phyloP scores from a whole-genome alignment of 2,888 invertebrate species.

The Catonia carolina region DNA sequence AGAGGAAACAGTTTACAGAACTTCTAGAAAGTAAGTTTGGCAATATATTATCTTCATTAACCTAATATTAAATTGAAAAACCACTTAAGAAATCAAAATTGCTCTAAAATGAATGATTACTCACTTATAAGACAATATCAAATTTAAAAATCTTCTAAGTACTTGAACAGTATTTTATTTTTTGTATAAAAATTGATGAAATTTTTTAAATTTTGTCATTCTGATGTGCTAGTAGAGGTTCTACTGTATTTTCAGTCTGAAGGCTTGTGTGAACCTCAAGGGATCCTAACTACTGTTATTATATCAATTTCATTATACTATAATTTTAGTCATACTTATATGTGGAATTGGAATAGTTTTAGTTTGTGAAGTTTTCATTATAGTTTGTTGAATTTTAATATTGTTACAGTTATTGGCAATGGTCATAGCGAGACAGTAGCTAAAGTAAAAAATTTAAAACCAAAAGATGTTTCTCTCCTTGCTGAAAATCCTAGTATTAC shows the following conservation, averaged over 20 bases:
- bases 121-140: neutral
- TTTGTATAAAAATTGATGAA: no score
- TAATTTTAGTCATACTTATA: conserved; percentile 3
- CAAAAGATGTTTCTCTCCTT: conserved; percentile 58
- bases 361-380: neutral
- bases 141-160: no score
- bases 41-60: no score
- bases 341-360: neutral
- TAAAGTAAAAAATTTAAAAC: conserved; percentile 58
- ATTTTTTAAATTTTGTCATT: no score
- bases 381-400: no score
- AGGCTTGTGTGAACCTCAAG: no score
- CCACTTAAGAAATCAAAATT: conserved; percentile 17
- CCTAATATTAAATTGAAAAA: conserved; percentile 9
- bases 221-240: no score
- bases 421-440: conserved; percentile 60
- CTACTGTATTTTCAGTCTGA: no score
- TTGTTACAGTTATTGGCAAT: conserved; percentile 59
- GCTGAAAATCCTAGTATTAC: conserved; percentile 46
- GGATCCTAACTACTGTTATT: neutral
- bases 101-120: conserved; percentile 10
- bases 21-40: conserved; percentile 58
- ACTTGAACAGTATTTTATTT: no score
- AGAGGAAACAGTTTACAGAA: conserved; percentile 56
- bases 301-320: no score